Evolutionary conservation across 2,888 invertebrate species (phyloP).

Genomic region (Strigamia transsilvanica): DNA sequence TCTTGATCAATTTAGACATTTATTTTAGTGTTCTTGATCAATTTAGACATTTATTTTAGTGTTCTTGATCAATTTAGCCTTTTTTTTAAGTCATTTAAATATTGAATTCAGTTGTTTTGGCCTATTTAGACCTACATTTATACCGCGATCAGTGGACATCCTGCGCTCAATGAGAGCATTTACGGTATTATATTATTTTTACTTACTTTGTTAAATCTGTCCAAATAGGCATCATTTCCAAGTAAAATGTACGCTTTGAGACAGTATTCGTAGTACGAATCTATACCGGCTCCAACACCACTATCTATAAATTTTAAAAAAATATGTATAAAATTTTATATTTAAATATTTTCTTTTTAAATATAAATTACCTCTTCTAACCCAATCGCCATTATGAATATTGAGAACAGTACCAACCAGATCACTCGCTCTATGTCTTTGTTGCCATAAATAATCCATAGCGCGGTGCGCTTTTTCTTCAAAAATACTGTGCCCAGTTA

Average conservation of each 20-base stretch:
- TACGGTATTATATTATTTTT: no score
- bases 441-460: constrained; percentile 96
- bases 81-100: no score
- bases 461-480: constrained; percentile 94
- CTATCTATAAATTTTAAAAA: constrained; percentile 72
- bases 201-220: constrained; percentile 80
- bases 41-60: no score
- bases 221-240: constrained; percentile 88
- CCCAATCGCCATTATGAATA: constrained; percentile 98
- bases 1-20: no score
- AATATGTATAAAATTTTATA: not conserved
- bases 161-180: no score
- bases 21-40: no score
- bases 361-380: constrained; percentile 72
- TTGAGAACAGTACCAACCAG: constrained; percentile 97
- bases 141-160: no score
- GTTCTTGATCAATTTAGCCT: no score
- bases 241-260: constrained; percentile 96
- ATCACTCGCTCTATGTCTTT: constrained; percentile 88
- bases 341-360: not conserved
- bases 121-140: no score
- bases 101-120: no score
- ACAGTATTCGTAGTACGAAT: constrained; percentile 98
- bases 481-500: constrained; percentile 88
- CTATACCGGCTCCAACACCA: constrained; percentile 98